Evolutionary conservation across 2,113 vertebrate species (phyloP), one percentile per base, ranked within the genome.

Genomic region (Oreochromis tanganicae): DNA sequence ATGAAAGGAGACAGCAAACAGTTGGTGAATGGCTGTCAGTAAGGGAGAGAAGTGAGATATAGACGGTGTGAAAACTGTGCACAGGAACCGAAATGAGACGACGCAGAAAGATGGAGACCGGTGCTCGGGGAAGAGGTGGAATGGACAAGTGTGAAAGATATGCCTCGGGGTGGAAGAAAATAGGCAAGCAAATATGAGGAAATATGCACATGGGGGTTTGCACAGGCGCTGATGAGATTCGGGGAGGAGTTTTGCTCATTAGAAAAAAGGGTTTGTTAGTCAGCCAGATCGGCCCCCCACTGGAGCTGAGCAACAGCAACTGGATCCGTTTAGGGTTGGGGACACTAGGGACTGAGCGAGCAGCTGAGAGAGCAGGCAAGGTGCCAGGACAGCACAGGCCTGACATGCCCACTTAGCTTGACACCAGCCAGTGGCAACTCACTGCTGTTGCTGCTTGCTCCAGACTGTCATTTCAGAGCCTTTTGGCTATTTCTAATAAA

Each of bases 291-390:
- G 84, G 91, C 82, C 90, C 82, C 81, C 91, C 88, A 78, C 87
- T 92, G 90, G 84, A 92, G 91, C 88, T 93, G 90, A 94, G 92
- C 89, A 85, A 90, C 92, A 94, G 94, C 91, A 93, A 95, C 94
- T 94, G 95, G 94, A 93, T 95, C 91, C 83, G 89, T 95, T 95
- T 94, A 94, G 93, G 92, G 80, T 85, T 82, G 91, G 94, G 93
- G 93, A 93, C 95, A 85, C 93, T 84, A 84, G 94, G 95, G 94
- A 95, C 91, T 73, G 88, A 90, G 87, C 9, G 21, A 94, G 92
- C 93, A 93, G 91, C 90, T 92, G 93, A 94, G 92, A 88, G 93
- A 94, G 87, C 93, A 91, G 94, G 94, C 95, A 94, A 85, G 89
- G 80, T 93, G 93, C 93, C 94, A 94, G 92, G 87, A 91, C 91